Evolutionary conservation across 2,113 vertebrate species (phyloP).

Genomic region (Phalacrocorax aristotelis): DNA sequence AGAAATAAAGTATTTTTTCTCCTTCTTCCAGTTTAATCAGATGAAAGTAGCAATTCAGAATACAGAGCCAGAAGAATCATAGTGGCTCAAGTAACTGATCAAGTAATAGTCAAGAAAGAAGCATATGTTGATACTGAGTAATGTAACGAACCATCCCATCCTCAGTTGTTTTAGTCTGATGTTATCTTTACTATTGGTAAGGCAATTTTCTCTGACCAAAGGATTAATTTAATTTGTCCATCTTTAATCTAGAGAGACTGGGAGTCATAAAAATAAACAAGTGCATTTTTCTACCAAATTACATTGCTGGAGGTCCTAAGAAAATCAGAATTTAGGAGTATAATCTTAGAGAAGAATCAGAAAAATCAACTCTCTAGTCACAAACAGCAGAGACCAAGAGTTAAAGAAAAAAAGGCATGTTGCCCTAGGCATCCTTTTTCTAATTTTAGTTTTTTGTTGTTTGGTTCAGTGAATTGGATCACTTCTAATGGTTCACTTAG

Average conservation of each 20-base stretch:
- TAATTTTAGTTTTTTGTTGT: constrained; percentile 19
- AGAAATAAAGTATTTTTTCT: not conserved
- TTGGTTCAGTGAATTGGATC: constrained; percentile 35
- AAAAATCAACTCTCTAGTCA: constrained; percentile 27
- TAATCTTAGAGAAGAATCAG: not conserved
- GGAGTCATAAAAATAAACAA: constrained; percentile 32
- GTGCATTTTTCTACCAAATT: not conserved
- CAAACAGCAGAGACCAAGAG: not conserved
- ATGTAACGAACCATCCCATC: not conserved
- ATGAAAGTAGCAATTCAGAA: not conserved
- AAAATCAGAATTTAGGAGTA: not conserved
- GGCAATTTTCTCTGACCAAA: not conserved
- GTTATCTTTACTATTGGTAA: not conserved
- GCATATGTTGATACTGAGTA: not conserved
- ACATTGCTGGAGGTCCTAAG: not conserved
- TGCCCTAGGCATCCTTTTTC: constrained; percentile 1
- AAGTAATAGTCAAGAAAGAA: not conserved
- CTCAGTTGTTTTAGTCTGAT: not conserved
- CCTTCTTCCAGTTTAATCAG: not conserved
- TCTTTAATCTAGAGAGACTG: not conserved
- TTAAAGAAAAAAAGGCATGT: not conserved
- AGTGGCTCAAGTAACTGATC: not conserved
- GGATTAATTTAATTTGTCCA: not conserved
- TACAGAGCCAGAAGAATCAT: not conserved
- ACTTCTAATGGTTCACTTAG: constrained; percentile 1